Evolutionary conservation across 2,113 vertebrate species (phyloP).

Genomic region (Eurystomus gularis): DNA sequence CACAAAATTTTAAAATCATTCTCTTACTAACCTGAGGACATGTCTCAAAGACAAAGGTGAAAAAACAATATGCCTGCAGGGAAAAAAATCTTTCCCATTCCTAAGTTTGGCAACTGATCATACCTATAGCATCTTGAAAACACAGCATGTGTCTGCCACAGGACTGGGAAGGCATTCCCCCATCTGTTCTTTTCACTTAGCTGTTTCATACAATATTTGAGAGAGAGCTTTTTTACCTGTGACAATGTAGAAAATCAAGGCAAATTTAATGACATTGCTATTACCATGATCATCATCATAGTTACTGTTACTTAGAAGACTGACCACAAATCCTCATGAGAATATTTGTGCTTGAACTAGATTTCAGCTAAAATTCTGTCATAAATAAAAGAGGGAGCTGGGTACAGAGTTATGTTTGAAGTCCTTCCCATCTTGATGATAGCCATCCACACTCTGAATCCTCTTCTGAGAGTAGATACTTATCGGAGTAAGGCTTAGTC

Average conservation of each 20-base stretch:
- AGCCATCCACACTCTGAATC: not conserved
- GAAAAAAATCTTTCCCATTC: not conserved
- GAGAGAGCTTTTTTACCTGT: not conserved
- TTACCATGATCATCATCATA: too few relatives aligned
- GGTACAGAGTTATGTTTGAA: not conserved
- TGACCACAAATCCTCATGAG: not conserved
- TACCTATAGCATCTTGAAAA: conserved; percentile 16
- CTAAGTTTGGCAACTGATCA: not conserved
- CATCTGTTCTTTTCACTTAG: not conserved
- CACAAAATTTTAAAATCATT: not conserved
- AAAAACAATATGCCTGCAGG: not conserved
- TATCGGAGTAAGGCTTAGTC: not conserved
- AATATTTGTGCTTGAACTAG: not conserved
- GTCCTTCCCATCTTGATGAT: not conserved
- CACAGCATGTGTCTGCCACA: not conserved
- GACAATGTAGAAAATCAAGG: not conserved
- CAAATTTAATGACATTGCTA: not conserved
- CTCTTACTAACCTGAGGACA: not conserved
- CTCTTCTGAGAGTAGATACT: not conserved
- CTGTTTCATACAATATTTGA: not conserved
- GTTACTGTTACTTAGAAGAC: not conserved
- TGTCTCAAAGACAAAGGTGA: not conserved
- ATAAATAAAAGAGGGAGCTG: not conserved
- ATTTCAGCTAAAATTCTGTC: not conserved
- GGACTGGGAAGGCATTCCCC: not conserved